These are phyloP conservation scores for Hydrolagus colliei DNA, from an alignment of 2,797 vertebrate species.

Conservation along the genomic window DNA sequence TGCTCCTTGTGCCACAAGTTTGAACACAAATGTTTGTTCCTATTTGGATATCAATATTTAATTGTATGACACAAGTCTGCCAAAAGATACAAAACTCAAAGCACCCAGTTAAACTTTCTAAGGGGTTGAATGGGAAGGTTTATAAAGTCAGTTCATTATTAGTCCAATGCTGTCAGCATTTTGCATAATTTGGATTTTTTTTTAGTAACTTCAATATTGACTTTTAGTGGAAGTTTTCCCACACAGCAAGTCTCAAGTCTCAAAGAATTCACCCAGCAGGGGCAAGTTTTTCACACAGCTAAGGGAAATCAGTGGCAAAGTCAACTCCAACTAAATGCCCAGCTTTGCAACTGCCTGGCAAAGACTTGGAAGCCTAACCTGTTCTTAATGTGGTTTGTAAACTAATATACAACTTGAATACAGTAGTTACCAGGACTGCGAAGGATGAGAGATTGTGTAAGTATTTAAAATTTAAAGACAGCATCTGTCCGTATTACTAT, in stretches of 20 bases:
- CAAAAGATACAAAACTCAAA: background rate
- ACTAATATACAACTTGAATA: too few species aligned
- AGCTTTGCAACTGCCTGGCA: background rate
- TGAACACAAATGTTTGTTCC: background rate
- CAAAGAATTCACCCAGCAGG: background rate
- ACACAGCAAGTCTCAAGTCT: background rate
- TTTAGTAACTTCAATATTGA: background rate
- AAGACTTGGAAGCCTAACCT: background rate
- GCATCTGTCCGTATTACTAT: too few species aligned
- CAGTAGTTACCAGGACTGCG: too few species aligned
- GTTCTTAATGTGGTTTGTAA: too few species aligned
- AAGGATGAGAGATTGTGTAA: too few species aligned
- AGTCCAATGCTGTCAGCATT: too few species aligned
- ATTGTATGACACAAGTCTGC: background rate
- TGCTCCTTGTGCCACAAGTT: constrained; percentile 14
- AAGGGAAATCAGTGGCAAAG: background rate
- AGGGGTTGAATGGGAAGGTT: background rate
- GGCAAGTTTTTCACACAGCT: too few species aligned
- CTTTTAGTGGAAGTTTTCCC: background rate
- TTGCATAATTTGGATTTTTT: background rate
- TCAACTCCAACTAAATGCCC: too few species aligned
- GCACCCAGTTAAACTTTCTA: background rate
- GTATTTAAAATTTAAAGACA: too few species aligned
- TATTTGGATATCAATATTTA: background rate
- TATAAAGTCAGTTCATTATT: background rate